Base-by-base conservation (phyloP, 2,113 vertebrate genomes). In the Lepus americanus region DNA sequence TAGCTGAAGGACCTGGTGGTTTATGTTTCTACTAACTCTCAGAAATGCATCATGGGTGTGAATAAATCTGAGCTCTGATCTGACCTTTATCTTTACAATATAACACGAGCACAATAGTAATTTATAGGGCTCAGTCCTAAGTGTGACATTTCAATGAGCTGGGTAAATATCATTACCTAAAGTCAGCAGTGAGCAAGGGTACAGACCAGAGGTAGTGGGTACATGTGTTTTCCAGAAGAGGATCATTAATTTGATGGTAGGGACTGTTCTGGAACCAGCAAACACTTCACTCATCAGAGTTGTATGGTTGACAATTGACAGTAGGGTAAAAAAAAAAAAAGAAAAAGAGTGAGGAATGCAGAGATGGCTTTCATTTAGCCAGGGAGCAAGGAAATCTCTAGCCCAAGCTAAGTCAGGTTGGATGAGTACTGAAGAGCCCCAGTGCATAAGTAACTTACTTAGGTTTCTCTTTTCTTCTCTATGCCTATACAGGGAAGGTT, bases 101-200 rank as follows among this genome's bases (percentile, higher is more conserved):
- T 97, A 96, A 96, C 96, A 96, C 0, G 5, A 96, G 88, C 88
- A 96, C 97, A 97, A 97, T 96, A 96, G 96, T 97, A 96, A 97
- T 97, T 97, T 97, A 94, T 70, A 95, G 95, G 88, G 87, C 95
- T 95, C 92, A 69, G 77, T 94, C 94, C 95, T 97, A 96, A 95
- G 95, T 96, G 95, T 97, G 96, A 97, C 95, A 97, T 97, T 97
- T 97, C 97, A 97, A 97, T 97, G 95, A 96, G 92, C 88, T n/a
- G 39, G 73, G 95, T 96, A 97, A 97, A 97, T 94, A 97, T 95
- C 96, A 97, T 97, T 96, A 97, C 92, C 69, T 63, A 27, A 90
- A 95, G 87, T 74, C 77, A 87, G 89, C 85, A 95, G 67, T 61
- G 85, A 31, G 20, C 36, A 16, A 88, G 84, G 90, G 90, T 39